Percentiles rank a stretch among this genome's conserved stretches.
phyloP scores from a whole-genome alignment of 2,888 invertebrate genomes.

The Scotopteryx bipunctaria region DNA sequence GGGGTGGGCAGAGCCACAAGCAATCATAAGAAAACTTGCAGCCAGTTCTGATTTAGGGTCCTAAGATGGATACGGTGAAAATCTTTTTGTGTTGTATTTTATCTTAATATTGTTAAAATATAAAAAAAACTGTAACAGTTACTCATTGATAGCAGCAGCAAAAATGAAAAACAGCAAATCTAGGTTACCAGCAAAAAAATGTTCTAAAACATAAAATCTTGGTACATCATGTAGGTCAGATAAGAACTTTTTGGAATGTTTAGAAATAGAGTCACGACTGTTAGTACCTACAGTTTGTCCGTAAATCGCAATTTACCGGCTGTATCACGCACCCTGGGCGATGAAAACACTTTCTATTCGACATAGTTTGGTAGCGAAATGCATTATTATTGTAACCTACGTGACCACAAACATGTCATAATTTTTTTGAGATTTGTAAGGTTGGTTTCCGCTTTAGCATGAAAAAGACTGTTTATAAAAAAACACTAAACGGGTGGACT shows the following conservation, averaged over 20 bases:
- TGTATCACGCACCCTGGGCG: slow-evolving; percentile 18
- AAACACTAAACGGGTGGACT: too few relatives aligned
- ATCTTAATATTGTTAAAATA: too few relatives aligned
- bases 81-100: too few relatives aligned
- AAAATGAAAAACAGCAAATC: slow-evolving; percentile 2
- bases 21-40: too few relatives aligned
- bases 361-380: slow-evolving; percentile 1
- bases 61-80: too few relatives aligned
- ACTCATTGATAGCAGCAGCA: neutral
- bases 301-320: slow-evolving; percentile 26
- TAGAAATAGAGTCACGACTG: slow-evolving; percentile 30
- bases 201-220: slow-evolving; percentile 20
- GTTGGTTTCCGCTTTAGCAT: neutral
- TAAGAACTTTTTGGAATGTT: slow-evolving; percentile 20
- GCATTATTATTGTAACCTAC: neutral
- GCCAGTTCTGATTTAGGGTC: too few relatives aligned
- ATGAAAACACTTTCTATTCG: slow-evolving; percentile 18
- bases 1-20: too few relatives aligned
- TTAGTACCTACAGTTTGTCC: slow-evolving; percentile 17
- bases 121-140: too few relatives aligned
- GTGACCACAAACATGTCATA: neutral
- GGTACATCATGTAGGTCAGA: slow-evolving; percentile 27
- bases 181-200: slow-evolving; percentile 23
- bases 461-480: too few relatives aligned
- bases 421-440: neutral